These are phyloP conservation scores for Notolabrus celidotus DNA, from an alignment of 2,797 vertebrate genomes.

Conservation along the genomic window DNA sequence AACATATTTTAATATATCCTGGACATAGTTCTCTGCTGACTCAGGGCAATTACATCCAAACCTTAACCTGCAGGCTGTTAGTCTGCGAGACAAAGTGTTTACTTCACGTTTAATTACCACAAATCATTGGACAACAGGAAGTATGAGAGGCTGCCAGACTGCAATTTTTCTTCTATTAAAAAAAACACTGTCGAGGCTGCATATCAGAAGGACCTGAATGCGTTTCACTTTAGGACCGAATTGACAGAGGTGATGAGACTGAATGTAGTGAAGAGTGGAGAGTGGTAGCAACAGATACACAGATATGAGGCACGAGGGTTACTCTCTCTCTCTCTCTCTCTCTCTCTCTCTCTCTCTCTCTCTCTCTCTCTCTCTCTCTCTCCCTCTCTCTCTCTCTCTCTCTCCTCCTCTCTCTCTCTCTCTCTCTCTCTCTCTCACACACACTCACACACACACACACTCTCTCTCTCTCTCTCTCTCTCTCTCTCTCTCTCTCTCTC, in stretches of 20 bases:
- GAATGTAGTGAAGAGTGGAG: conserved; percentile 34
- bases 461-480: conserved; percentile 10
- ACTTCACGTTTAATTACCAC: conserved; percentile 56
- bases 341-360: no score
- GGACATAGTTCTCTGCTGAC: conserved; percentile 48
- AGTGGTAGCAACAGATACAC: conserved; percentile 52
- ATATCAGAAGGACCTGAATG: not conserved
- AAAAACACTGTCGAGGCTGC: not conserved
- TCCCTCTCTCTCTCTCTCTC: conserved; percentile 18
- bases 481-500: conserved; percentile 12
- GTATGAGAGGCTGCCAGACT: conserved; percentile 27
- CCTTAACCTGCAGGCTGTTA: conserved; percentile 37
- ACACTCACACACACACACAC: no score
- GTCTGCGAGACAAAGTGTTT: conserved; percentile 52
- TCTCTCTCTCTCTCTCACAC: conserved; percentile 16
- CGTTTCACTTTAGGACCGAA: conserved; percentile 30
- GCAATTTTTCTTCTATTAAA: conserved; percentile 6
- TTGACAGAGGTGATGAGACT: conserved; percentile 51
- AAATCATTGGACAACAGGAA: conserved; percentile 36
- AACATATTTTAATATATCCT: conserved; percentile 39
- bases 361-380: conserved; percentile 26
- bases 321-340: conserved; percentile 22
- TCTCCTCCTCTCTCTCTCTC: conserved; percentile 19
- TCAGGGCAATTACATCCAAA: conserved; percentile 62
- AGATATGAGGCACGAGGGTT: conserved; percentile 53